phyloP scores from a whole-genome alignment of 2,797 vertebrate species.

The Melanogrammus aeglefinus region DNA sequence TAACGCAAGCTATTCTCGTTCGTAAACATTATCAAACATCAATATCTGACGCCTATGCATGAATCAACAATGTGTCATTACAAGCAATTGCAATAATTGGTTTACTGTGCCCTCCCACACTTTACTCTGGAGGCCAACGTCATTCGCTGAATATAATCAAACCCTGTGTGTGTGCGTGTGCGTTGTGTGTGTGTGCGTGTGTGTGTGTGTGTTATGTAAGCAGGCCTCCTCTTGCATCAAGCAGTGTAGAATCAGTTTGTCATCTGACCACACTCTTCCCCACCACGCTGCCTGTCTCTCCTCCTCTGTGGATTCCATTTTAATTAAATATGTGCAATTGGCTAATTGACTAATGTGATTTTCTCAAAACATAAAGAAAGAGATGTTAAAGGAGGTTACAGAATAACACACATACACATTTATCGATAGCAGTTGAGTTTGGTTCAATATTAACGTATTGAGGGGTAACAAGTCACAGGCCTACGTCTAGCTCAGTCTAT shows the following conservation, averaged over 20 bases:
- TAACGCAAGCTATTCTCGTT: background rate
- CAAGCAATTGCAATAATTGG: background rate
- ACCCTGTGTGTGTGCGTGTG: background rate
- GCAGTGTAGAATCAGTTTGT: background rate
- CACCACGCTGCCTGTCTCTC: background rate
- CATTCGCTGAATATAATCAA: background rate
- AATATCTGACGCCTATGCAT: background rate
- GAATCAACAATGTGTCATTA: background rate
- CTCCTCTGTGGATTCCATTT: background rate
- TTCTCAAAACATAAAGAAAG: background rate
- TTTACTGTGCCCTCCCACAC: background rate
- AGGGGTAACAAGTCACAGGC: background rate
- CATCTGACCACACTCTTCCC: background rate
- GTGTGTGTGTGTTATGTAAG: conserved; percentile 2
- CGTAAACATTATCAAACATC: background rate
- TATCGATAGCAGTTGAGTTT: background rate
- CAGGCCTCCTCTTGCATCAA: background rate
- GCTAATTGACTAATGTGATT: background rate
- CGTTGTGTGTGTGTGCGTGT: background rate
- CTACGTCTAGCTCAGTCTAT: background rate
- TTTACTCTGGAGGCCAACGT: background rate
- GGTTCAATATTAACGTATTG: background rate
- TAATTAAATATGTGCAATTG: background rate
- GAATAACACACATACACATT: background rate
- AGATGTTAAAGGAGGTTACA: background rate